Base-by-base conservation (phyloP, 2,113 vertebrate species). In the Muntiacus muntjak region DNA sequence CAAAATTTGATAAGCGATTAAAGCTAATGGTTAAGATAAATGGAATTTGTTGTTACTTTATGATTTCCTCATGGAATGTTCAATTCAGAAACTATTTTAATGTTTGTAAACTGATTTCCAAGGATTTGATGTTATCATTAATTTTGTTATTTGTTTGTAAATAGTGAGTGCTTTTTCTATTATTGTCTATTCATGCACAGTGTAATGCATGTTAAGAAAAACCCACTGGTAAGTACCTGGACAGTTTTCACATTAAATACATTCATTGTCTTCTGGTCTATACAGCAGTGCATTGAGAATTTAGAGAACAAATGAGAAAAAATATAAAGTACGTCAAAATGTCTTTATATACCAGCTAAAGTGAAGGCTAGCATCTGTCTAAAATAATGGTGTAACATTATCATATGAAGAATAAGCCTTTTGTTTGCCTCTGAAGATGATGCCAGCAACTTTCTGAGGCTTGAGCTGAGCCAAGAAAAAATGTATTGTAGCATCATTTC, bases 261-360 rank as follows among this genome's bases (percentile, higher is more conserved):
- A 9, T 4, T 13, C 11, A 36, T 67, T 87, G 13, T 88, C 40
- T 78, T 81, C 52, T 89, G 26, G 47, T 54, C 30, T 96, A 25
- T 79, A 84, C 6, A 85, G 23, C n/a, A 92, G 30, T 85, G 3
- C 28, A 3, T 83, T 92, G 55, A 95, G 7, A 83, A 71, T 79
- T 67, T 89, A 57, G 74, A 93, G 28, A 85, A 97, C 30, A 94
- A 93, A 95, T 71, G 8, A 83, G 3, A 52, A 90, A 86, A 93
- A 93, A 86, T 60, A 7, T 87, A 91, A 85, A 82, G 60, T 58
- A 43, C 25, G 36, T 91, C 33, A 95, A 81, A 84, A n/a, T 71
- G 3, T 79, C 50, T 93, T 96, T 86, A 45, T 23, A 21, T 57
- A 40, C 11, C 50, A 21, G 30, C 81, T 76, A 67, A 94, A 89